Evolutionary conservation across 2,113 vertebrate species (phyloP).

Genomic region (Sylvia atricapilla): DNA sequence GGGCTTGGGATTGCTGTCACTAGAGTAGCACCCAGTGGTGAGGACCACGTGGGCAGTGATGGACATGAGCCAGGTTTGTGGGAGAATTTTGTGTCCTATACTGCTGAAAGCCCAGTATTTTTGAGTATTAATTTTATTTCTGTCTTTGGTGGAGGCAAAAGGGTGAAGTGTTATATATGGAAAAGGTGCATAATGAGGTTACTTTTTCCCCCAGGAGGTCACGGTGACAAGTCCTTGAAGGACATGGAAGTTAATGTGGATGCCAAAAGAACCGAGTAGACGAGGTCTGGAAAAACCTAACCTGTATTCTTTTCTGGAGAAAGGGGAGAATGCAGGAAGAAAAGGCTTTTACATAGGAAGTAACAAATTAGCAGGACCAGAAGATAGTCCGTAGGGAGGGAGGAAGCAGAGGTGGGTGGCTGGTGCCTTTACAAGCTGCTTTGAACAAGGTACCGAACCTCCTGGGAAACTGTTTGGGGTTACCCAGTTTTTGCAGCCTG

Average conservation of each 20-base stretch:
- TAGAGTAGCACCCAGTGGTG: neutral
- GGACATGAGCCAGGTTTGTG: neutral
- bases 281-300: neutral
- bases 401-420: neutral
- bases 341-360: slow-evolving; percentile 30
- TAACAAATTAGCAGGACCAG: slow-evolving; percentile 33
- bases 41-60: neutral
- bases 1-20: neutral
- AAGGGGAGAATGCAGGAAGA: neutral
- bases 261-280: neutral
- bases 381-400: neutral
- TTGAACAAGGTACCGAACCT: neutral
- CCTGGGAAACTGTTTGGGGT: neutral
- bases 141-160: neutral
- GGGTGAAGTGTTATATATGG: neutral
- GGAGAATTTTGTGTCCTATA: neutral
- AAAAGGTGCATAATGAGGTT: neutral
- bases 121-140: neutral
- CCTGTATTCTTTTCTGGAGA: neutral
- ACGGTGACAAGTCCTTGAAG: neutral
- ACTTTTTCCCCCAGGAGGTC: neutral
- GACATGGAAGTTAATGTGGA: neutral
- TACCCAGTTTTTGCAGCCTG: neutral
- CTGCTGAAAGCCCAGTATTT: neutral
- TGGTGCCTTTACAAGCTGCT: slow-evolving; percentile 2